Percentiles rank a stretch among this genome's conserved stretches.
These are phyloP conservation scores for Eilema sororculum DNA, from an alignment of 2,888 invertebrate genomes.

Conservation along the genomic window DNA sequence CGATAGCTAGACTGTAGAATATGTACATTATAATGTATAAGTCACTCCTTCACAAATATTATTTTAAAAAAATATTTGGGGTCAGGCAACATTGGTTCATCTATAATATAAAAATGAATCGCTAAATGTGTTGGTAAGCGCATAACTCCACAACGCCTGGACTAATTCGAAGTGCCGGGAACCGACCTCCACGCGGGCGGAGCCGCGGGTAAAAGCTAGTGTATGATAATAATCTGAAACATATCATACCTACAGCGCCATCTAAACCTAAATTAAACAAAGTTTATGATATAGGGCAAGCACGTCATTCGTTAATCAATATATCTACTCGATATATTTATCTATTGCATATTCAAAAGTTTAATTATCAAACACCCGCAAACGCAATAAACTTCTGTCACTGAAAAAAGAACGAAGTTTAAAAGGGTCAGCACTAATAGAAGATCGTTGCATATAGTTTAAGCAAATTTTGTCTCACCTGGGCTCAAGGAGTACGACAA, in stretches of 20 bases:
- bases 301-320: too few relatives aligned
- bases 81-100: background rate
- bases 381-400: background rate
- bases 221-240: background rate
- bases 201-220: too few relatives aligned
- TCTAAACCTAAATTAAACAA: background rate
- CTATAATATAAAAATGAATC: too few relatives aligned
- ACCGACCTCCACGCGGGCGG: too few relatives aligned
- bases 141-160: too few relatives aligned
- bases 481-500: slow-evolving; percentile 93
- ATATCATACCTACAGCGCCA: too few relatives aligned
- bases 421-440: background rate
- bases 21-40: background rate
- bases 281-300: background rate
- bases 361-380: background rate
- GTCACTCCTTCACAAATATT: background rate
- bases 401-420: background rate
- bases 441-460: background rate
- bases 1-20: background rate
- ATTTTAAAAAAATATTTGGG: background rate
- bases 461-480: slow-evolving; percentile 85
- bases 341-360: background rate
- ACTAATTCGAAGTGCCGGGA: too few relatives aligned
- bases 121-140: too few relatives aligned
- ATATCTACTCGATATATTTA: background rate